phyloP scores from a whole-genome alignment of 2,888 invertebrate genomes.

The Pharmacophagus antenor region DNA sequence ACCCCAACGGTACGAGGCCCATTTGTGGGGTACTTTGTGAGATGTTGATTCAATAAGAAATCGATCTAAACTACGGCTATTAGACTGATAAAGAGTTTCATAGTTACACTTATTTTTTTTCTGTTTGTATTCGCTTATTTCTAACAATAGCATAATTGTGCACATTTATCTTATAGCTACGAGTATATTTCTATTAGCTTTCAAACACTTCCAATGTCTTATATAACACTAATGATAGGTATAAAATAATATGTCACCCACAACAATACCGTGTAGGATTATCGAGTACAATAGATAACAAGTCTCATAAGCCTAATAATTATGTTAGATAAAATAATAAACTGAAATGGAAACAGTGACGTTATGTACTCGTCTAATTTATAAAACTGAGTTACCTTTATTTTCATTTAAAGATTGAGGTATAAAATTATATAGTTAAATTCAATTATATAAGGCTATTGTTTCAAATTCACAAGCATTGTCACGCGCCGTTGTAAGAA shows the following conservation, averaged over 20 bases:
- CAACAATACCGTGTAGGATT: neutral
- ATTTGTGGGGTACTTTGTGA: slow-evolving; percentile 46
- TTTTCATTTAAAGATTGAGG: neutral
- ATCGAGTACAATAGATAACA: neutral
- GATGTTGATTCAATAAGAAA: slow-evolving; percentile 31
- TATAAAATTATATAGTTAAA: neutral
- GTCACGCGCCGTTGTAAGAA: neutral
- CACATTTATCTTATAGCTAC: too few species aligned
- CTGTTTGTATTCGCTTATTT: neutral
- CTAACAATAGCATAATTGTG: neutral
- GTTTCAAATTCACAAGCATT: neutral
- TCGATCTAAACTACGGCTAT: slow-evolving; percentile 25
- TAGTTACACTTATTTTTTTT: neutral
- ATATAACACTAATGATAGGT: too few species aligned
- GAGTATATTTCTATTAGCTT: too few species aligned
- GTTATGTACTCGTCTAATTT: neutral
- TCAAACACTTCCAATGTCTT: too few species aligned
- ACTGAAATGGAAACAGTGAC: neutral
- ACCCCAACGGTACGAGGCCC: slow-evolving; percentile 54
- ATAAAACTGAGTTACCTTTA: neutral
- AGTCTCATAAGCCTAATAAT: neutral
- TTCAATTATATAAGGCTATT: neutral
- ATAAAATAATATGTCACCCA: neutral
- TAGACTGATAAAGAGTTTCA: neutral
- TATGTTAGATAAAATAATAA: neutral